Evolutionary conservation across 2,888 invertebrate genomes (phyloP), one percentile per base, ranked within the genome.

Genomic region (Idaea dimidiata): DNA sequence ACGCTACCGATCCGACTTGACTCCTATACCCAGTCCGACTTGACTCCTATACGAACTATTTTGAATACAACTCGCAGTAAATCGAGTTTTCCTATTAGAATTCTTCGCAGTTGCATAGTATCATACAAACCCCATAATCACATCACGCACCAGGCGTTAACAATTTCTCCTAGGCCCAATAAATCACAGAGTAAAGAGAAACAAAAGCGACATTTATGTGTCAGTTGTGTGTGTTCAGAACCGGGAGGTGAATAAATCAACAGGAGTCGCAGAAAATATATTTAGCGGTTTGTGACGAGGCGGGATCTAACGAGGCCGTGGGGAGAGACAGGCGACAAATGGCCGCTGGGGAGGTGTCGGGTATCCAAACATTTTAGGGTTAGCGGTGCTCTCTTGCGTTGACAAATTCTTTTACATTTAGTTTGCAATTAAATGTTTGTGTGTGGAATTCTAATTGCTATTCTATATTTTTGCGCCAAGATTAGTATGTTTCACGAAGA

Each of bases 151-250:
- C 62, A 62, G 64, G 60, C 53, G 62, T 54, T 67, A 62, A 61
- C 75, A 62, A 64, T 66, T 72, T 72, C 72, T 71, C 76, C 66
- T 61, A 71, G 69, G 76, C 73, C 71, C 71, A 68, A 74, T 83
- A 84, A 83, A 88, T 87, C 80, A 80, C 75, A 67, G 69, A 78
- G 84, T 88, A 87, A 89, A 87, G 85, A 82, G 89, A 87, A 88
- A 87, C 89, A 91, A 90, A 88, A 85, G 85, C 85, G 91, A 91
- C 91, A 84, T 89, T 90, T 89, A 91, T 91, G 86, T 91, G 89
- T 87, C 91, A 89, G 87, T 84, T 84, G 84, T 84, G 82, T 79
- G 77, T 76, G 80, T 78, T 66, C 63, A 43, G 43, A 43, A 14
- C 43, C 43, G 43, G 43, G 70, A 78, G 79, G 72, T 72, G 81